phyloP scores from a whole-genome alignment of 2,797 vertebrate genomes.

The Chelonia mydas region DNA sequence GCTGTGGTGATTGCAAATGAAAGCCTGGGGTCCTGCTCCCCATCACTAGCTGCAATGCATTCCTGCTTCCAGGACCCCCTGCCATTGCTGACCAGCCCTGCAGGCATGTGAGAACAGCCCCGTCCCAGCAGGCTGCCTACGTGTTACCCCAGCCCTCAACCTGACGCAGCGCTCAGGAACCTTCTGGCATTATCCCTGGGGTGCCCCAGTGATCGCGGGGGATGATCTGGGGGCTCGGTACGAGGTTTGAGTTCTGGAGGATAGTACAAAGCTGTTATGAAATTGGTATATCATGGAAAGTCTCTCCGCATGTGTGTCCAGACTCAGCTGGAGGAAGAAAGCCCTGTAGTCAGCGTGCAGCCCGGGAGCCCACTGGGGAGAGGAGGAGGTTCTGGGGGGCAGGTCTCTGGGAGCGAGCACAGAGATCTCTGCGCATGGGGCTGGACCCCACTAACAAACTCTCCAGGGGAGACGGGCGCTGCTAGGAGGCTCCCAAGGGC shows the following conservation, averaged over 20 bases:
- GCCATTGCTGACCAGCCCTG: background rate
- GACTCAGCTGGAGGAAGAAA: too few relatives aligned
- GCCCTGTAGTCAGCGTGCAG: background rate
- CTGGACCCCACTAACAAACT: too few relatives aligned
- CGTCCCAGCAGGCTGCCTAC: too few relatives aligned
- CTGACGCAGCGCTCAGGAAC: too few relatives aligned
- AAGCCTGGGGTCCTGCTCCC: background rate
- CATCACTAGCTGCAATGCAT: background rate
- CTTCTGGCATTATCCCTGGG: background rate
- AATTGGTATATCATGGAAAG: background rate
- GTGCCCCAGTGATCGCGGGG: too few relatives aligned
- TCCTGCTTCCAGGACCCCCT: background rate
- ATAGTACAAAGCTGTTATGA: too few relatives aligned
- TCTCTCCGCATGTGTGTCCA: background rate
- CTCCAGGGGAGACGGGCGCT: background rate
- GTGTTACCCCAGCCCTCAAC: background rate
- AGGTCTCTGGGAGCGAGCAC: too few relatives aligned
- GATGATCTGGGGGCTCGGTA: too few relatives aligned
- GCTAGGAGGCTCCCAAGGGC: background rate
- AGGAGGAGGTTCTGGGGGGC: too few relatives aligned
- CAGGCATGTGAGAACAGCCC: background rate
- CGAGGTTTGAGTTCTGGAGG: background rate
- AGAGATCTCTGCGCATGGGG: too few relatives aligned
- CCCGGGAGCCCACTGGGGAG: background rate
- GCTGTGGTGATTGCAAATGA: background rate